Evolutionary conservation across 37 sponge, comb jelly and placozoan genomes (phyloP).

Genomic region (Hexactinellida sp.): DNA sequence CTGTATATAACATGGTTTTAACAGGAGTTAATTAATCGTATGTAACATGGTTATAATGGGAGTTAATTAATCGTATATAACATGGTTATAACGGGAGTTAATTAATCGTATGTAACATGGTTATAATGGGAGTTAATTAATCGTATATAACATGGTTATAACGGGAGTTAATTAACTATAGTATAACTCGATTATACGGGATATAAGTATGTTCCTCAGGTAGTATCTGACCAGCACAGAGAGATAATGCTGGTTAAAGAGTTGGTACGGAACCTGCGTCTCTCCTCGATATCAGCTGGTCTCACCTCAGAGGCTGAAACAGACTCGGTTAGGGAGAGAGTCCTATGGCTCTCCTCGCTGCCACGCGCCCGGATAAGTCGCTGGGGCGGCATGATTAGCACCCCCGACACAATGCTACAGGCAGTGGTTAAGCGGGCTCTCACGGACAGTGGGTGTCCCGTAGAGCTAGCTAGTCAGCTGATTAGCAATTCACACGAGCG

Average conservation of each 20-base stretch:
- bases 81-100: too few species aligned
- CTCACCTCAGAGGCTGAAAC: constrained; percentile 37
- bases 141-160: constrained; percentile 17
- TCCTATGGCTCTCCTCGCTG: constrained; percentile 48
- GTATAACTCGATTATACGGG: too few species aligned
- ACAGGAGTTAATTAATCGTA: too few species aligned
- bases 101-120: too few species aligned
- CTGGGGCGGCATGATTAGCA: constrained; percentile 97
- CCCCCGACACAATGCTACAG: constrained; percentile 84
- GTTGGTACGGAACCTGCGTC: constrained; percentile 46
- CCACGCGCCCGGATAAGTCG: constrained; percentile 51
- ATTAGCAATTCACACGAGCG: constrained; percentile 89
- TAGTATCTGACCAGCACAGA: constrained; percentile 10
- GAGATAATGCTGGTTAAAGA: constrained; percentile 63
- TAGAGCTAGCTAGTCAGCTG: constrained; percentile 56
- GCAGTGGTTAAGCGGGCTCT: constrained; percentile 72
- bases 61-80: too few species aligned
- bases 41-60: too few species aligned
- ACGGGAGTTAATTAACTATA: constrained; percentile 29
- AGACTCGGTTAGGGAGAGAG: constrained; percentile 48
- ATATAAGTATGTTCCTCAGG: background rate
- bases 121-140: too few species aligned
- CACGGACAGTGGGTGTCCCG: constrained; percentile 72
- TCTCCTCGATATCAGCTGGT: constrained; percentile 19
- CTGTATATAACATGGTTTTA: too few species aligned